phyloP scores from a whole-genome alignment of 2,888 invertebrate genomes.

The Papilio protenor region DNA sequence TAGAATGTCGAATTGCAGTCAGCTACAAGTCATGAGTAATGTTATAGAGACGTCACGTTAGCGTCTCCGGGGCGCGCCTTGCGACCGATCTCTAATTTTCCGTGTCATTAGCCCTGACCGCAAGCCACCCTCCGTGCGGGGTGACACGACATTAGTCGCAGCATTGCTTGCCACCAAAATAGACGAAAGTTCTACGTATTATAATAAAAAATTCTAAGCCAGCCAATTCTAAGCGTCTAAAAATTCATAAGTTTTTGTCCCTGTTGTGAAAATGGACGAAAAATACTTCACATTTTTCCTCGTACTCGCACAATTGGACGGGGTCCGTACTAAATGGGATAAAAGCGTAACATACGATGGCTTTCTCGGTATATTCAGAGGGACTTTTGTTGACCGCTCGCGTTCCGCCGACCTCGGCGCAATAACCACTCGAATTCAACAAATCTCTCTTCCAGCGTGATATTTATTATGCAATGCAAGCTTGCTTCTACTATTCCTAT shows the following conservation, averaged over 20 bases:
- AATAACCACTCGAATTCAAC: slow-evolving; percentile 46
- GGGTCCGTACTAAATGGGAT: slow-evolving; percentile 55
- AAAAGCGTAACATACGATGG: slow-evolving; percentile 65
- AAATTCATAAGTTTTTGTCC: slow-evolving; percentile 65
- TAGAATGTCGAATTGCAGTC: neutral
- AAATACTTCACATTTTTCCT: slow-evolving; percentile 66
- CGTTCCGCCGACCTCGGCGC: slow-evolving; percentile 47
- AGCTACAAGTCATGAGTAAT: slow-evolving; percentile 46
- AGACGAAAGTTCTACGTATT: slow-evolving; percentile 58
- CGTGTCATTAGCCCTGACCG: slow-evolving; percentile 53
- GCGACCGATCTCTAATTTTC: slow-evolving; percentile 55
- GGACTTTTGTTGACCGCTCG: slow-evolving; percentile 57
- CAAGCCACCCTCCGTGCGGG: slow-evolving; percentile 46
- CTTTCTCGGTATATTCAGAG: slow-evolving; percentile 63
- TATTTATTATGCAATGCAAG: slow-evolving; percentile 27
- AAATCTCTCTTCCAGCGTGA: slow-evolving; percentile 47
- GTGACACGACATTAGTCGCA: slow-evolving; percentile 48
- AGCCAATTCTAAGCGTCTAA: slow-evolving; percentile 56
- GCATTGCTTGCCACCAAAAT: slow-evolving; percentile 50
- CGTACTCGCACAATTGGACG: slow-evolving; percentile 58
- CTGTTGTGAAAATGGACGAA: slow-evolving; percentile 60
- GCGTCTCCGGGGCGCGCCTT: slow-evolving; percentile 40
- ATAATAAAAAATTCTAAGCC: slow-evolving; percentile 59
- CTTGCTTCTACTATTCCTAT: neutral
- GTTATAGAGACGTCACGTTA: slow-evolving; percentile 47